Percentiles rank a stretch among this genome's conserved stretches.
Evolutionary conservation across 2,888 invertebrate genomes (phyloP).

Genomic region (Troides helena): DNA sequence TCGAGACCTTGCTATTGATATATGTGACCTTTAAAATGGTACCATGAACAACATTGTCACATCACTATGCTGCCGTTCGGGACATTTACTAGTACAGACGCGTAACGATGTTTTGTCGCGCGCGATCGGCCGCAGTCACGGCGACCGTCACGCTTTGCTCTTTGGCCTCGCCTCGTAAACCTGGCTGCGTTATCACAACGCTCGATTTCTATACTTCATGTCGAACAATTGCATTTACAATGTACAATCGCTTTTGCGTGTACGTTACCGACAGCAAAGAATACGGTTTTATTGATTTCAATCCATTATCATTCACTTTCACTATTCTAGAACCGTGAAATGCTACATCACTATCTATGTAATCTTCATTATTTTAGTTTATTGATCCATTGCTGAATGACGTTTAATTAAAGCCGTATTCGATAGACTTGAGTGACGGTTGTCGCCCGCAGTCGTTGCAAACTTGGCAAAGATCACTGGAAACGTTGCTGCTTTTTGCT

Average conservation of each 20-base stretch:
- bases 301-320: neutral
- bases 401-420: too few species aligned
- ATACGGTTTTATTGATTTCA: neutral
- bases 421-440: too few species aligned
- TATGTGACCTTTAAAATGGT: slow-evolving; percentile 37
- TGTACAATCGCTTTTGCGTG: slow-evolving; percentile 4
- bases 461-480: too few species aligned
- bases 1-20: slow-evolving; percentile 32
- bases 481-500: too few species aligned
- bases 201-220: slow-evolving; percentile 55
- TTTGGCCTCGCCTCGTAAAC: slow-evolving; percentile 72
- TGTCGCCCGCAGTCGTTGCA: too few species aligned
- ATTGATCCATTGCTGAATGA: too few species aligned
- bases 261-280: neutral
- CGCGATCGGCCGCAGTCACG: slow-evolving; percentile 49
- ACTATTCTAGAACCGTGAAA: too few species aligned
- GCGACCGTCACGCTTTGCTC: slow-evolving; percentile 62
- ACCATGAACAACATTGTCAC: slow-evolving; percentile 33
- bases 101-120: slow-evolving; percentile 54
- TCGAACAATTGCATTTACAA: slow-evolving; percentile 40
- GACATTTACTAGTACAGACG: slow-evolving; percentile 41
- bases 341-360: too few species aligned
- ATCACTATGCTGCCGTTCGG: slow-evolving; percentile 33
- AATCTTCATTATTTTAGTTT: too few species aligned
- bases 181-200: slow-evolving; percentile 59